Base-by-base conservation (phyloP, 2,888 invertebrate species). In the Anticlea derivata region DNA sequence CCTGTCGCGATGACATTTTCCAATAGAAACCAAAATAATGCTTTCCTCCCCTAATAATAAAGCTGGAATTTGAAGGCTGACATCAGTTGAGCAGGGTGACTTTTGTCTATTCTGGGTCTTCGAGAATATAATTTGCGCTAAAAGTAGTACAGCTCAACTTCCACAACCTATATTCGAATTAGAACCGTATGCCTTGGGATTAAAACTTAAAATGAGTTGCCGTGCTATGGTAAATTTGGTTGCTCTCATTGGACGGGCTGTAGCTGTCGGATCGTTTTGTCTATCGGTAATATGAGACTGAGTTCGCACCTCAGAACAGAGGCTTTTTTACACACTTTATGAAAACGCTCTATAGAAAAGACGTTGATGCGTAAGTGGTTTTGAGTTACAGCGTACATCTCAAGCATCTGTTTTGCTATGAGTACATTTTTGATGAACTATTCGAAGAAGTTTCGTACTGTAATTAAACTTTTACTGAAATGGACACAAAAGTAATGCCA, bases 31-130 rank as follows among this genome's bases (percentile, higher is more conserved):
- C 65, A 70, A 78, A 82, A 80, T 61, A 63, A 66, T 54, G 68
- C 74, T 54, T 66, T 70, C 60, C 60, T 59, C 22, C 50, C 37
- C 46, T 46, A 30, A 52, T 24, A 63, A 78, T 84, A 87, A 71
- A 78, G 86, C 79, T 66, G 60, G 69, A 70, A 78, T 67, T 85
- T 50, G 68, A 71, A 73, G 64, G 69, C 51, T 55, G 34, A 33
- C 35, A 12, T 43, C 34, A 46, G 35, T 51, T 58, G 66, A 71
- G 73, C 77, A 70, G 74, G 77, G 79, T 77, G 80, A 85, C 83
- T 87, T 84, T 87, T 84, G 86, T 84, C 87, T 86, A 83, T 83
- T 83, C 83, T 78, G 79, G 71, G 78, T 82, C 86, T 85, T 86
- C 76, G 78, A 83, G 83, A 82, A 86, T 77, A 73, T 78, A 78